Base-by-base conservation (phyloP, 2,113 vertebrate species). In the Elephantulus edwardii region DNA sequence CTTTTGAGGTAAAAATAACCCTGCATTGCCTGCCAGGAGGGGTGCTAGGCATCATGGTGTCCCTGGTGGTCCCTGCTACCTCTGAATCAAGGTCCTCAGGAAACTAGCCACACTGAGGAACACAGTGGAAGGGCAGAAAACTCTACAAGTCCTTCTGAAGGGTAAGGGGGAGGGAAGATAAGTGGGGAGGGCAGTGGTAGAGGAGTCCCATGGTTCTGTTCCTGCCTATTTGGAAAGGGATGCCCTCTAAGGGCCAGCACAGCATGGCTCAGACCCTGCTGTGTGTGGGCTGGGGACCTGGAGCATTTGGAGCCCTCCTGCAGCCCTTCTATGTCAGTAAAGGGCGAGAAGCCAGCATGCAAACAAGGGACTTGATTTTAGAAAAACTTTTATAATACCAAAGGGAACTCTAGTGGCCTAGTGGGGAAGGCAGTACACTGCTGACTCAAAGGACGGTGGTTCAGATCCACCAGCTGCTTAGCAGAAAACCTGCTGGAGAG, bases 1-100 rank as follows among this genome's bases (percentile, higher is more conserved):
- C 77, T 82, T 90, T 38, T 48, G 26, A 91, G 90, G 42, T 91
- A 88, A 74, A 92, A 93, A 82, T 38, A 88, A 76, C 35, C 52
- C 40, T 33, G 75, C 38, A 30, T 5, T 0, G 52, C 78, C 76
- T 84, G 60, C 72, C 46, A 68, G 85, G 17, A 79, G 16, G 26
- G 56, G 38, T 44, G 14, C 10, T 70, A 68, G 48, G 22, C 40
- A 64, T 80, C 20, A 22, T 2, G 0, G 77, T 46, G 24, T 12
- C 78, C 72, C 68, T 86, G 78, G 44, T 0, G 5, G 10, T 35
- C 85, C 14, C 48, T 50, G 42, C 33, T 1, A 1, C 56, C 42
- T 83, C 76, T 50, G 66, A 64, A 50, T 79, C 76, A 62, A 83
- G 56, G 68, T 81, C 81, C 44, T 72, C 71, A 68, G 22, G 76